Conservation (phyloP, 2,888 invertebrate species). For the Yponomeuta malinellus region DNA sequence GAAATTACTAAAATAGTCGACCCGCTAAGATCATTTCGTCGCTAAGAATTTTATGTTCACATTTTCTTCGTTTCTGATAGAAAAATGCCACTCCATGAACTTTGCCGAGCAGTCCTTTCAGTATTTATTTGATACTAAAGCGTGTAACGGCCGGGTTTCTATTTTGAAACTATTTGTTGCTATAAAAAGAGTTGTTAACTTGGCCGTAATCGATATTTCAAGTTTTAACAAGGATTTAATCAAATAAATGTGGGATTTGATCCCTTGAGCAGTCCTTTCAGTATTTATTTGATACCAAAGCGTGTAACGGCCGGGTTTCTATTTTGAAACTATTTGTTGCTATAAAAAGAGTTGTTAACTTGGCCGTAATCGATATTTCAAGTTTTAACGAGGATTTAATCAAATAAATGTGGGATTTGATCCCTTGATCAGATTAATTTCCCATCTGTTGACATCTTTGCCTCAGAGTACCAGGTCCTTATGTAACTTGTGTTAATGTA, state of each 20-base stretch:
- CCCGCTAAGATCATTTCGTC: no score
- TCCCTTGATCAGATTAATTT: no score
- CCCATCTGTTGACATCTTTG: no score
- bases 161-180: not conserved
- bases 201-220: not conserved
- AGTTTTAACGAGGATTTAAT: not conserved
- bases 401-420: not conserved
- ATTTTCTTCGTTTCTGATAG: no score
- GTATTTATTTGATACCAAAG: not conserved
- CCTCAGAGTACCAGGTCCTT: no score
- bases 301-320: not conserved
- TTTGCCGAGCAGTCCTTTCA: not conserved
- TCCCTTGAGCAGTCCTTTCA: no score
- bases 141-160: not conserved
- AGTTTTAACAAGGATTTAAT: not conserved
- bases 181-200: not conserved
- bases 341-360: not conserved
- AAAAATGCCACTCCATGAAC: no score
- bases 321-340: not conserved
- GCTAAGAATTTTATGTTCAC: no score
- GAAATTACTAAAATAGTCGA: no score
- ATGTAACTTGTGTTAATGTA: no score
- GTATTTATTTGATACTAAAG: not conserved
- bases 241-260: not conserved
- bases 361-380: not conserved